Conservation (phyloP, 1,140 invertebrate genomes). For the Ips typographus region DNA sequence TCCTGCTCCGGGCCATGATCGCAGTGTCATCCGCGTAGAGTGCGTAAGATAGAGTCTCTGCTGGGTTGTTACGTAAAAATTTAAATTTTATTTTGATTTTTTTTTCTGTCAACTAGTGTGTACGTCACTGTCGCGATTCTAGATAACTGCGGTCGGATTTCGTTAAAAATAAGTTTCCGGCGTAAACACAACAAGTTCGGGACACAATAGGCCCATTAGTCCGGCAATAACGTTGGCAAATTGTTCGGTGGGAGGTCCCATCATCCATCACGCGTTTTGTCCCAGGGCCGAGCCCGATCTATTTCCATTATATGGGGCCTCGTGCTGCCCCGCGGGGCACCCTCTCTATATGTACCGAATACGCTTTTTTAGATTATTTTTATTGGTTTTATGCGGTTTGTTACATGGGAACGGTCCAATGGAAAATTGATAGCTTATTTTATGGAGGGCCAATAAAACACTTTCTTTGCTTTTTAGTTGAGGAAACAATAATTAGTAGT, state of each 20-base stretch:
- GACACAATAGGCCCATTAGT: conserved; percentile 51
- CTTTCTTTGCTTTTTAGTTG: too few species aligned
- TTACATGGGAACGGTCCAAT: background rate
- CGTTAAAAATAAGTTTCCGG: conserved; percentile 29
- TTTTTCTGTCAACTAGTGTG: too few species aligned
- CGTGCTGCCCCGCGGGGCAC: conserved; percentile 22
- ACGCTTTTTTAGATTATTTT: conserved; percentile 29
- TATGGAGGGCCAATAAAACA: too few species aligned
- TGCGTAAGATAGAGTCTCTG: too few species aligned
- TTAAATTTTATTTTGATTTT: too few species aligned
- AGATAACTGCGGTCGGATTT: conserved; percentile 28
- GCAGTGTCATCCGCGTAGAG: too few species aligned
- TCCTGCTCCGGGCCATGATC: too few species aligned
- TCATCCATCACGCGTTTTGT: conserved; percentile 49
- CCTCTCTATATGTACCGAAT: conserved; percentile 30
- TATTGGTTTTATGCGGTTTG: conserved; percentile 23
- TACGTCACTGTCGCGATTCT: too few species aligned
- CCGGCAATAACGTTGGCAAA: conserved; percentile 52
- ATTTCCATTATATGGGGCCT: conserved; percentile 39
- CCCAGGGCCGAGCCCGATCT: conserved; percentile 44
- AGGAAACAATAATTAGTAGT: too few species aligned
- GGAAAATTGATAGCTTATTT: too few species aligned
- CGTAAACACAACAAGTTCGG: conserved; percentile 24
- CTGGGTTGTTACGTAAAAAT: too few species aligned
- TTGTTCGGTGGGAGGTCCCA: conserved; percentile 52